Conservation (phyloP, 2,797 vertebrate genomes). For the Coreius guichenoti region DNA sequence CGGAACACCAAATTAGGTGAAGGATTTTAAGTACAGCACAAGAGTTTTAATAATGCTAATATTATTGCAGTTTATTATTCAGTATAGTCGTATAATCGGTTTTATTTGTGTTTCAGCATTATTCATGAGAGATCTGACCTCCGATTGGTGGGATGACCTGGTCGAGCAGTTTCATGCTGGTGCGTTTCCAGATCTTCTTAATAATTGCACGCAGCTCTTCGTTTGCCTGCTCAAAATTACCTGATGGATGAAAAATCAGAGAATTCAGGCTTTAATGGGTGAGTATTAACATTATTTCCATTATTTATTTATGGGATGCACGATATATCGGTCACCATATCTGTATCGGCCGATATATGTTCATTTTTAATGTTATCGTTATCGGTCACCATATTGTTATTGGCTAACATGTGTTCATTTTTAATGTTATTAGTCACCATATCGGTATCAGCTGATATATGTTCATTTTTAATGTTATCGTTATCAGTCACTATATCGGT, state of each 20-base stretch:
- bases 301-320: not conserved
- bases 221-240: conserved; percentile 93
- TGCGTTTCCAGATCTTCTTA: conserved; percentile 97
- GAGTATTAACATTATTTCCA: not conserved
- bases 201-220: conserved; percentile 93
- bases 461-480: too few relatives aligned
- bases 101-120: not conserved
- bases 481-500: too few relatives aligned
- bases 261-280: not conserved
- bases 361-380: not conserved
- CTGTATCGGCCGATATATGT: not conserved
- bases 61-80: not conserved
- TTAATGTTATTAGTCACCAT: too few relatives aligned
- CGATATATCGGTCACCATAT: too few relatives aligned
- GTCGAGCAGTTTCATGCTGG: conserved; percentile 95
- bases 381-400: not conserved
- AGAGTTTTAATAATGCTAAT: not conserved
- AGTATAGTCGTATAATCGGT: not conserved
- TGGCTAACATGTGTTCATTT: too few relatives aligned
- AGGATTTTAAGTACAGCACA: too few relatives aligned
- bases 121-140: conserved; percentile 72
- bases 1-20: too few relatives aligned
- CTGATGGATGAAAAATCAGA: conserved; percentile 68
- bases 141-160: conserved; percentile 95
- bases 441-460: too few relatives aligned